Conservation (phyloP, 53 echinoderm and acorn worm species). For the Echinometra lucunter region DNA sequence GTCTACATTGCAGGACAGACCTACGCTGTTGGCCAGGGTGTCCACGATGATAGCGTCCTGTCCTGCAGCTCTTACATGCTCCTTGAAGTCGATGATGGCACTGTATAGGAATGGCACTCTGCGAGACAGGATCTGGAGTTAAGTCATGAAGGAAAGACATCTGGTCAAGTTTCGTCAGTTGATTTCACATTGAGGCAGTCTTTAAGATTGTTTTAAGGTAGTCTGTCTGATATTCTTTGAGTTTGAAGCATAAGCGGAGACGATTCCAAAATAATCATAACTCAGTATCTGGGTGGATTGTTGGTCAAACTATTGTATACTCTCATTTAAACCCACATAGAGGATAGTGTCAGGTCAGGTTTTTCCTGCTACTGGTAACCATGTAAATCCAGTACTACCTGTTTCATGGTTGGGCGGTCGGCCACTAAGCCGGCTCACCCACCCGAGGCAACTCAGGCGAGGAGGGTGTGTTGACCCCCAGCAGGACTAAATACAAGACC, state of each 20-base stretch:
- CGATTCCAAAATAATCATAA: no score
- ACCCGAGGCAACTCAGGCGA: conserved; percentile 20
- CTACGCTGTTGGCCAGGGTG: conserved; percentile 84
- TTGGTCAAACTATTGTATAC: no score
- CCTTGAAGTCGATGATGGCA: conserved; percentile 93
- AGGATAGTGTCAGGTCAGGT: conserved; percentile 52
- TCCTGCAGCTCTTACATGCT: conserved; percentile 89
- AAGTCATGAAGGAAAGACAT: background rate
- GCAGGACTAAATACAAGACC: conserved; percentile 27
- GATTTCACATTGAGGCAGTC: no score
- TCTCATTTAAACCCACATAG: no score
- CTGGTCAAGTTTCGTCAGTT: no score
- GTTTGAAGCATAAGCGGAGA: no score
- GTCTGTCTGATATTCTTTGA: no score
- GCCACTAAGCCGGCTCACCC: conserved; percentile 28
- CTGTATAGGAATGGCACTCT: conserved; percentile 87
- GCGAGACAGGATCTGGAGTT: conserved; percentile 77
- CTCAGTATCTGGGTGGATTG: no score
- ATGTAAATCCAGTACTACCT: conserved; percentile 52
- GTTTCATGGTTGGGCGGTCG: conserved; percentile 46
- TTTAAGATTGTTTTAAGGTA: no score
- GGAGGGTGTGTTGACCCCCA: conserved; percentile 43
- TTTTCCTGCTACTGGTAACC: conserved; percentile 44
- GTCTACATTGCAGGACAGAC: conserved; percentile 92
- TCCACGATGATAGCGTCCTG: conserved; percentile 88